phyloP scores from a whole-genome alignment of 2,888 invertebrate species.

The Conistra vaccinii region DNA sequence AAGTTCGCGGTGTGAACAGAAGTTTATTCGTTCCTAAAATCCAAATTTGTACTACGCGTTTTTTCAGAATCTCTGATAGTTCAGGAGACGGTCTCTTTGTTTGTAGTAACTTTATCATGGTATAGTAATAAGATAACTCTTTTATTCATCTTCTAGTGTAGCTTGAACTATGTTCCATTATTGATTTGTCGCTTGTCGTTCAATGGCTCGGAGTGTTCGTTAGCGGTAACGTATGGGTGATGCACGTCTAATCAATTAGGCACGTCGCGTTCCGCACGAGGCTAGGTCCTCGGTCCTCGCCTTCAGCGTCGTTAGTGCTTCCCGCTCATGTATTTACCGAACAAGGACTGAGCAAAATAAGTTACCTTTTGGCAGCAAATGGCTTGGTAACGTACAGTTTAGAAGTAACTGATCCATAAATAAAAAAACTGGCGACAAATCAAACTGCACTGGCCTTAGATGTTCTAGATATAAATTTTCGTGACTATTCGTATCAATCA shows the following conservation, averaged over 20 bases:
- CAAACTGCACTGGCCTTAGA: neutral
- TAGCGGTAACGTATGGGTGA: conserved; percentile 45
- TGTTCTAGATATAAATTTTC: conserved; percentile 1
- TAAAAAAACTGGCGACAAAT: conserved; percentile 22
- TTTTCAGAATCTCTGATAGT: neutral
- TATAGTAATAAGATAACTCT: conserved; percentile 16
- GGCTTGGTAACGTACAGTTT: conserved; percentile 2
- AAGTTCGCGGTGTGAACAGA: no score
- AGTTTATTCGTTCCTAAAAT: neutral
- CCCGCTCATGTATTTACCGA: conserved; percentile 46
- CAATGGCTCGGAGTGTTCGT: conserved; percentile 26
- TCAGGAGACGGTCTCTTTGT: neutral
- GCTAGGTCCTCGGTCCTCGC: conserved; percentile 44
- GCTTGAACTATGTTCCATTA: conserved; percentile 23
- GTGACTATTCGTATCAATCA: neutral
- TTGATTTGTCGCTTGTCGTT: conserved; percentile 41
- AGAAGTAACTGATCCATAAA: neutral
- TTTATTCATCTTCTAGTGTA: conserved; percentile 12
- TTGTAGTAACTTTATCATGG: neutral
- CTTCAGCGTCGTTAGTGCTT: conserved; percentile 43
- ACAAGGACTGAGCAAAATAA: conserved; percentile 33
- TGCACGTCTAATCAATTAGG: conserved; percentile 66
- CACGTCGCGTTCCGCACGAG: conserved; percentile 56
- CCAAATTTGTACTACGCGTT: neutral
- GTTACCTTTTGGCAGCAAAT: conserved; percentile 13